These are phyloP conservation scores for Vidua macroura DNA, from an alignment of 2,113 vertebrate genomes.

Conservation along the genomic window DNA sequence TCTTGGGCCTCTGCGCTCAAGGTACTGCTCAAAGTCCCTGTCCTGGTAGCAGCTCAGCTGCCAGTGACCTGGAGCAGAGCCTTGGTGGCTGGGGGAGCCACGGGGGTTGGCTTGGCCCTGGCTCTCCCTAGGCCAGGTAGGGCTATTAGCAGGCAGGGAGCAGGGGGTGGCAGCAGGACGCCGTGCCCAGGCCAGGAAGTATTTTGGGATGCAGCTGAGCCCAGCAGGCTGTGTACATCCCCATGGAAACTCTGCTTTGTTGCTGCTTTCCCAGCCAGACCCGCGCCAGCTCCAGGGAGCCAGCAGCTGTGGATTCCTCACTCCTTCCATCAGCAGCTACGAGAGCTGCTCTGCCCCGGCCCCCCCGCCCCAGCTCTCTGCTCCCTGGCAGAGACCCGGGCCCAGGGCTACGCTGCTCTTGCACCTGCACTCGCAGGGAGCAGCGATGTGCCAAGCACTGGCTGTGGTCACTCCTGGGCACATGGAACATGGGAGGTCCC, in stretches of 20 bases:
- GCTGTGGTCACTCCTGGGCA: not conserved
- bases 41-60: not conserved
- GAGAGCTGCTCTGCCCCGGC: accelerated
- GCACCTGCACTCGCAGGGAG: not conserved
- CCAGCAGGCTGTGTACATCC: not conserved
- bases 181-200: not conserved
- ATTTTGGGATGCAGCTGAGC: not conserved
- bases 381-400: not conserved
- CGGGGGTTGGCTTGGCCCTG: not conserved
- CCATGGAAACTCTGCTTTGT: constrained; percentile 55
- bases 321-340: constrained; percentile 50
- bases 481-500: accelerated
- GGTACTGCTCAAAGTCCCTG: not conserved
- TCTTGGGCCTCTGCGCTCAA: not conserved
- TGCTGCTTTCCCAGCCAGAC: not conserved
- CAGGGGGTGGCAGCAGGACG: not conserved
- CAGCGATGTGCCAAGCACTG: accelerated
- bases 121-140: not conserved
- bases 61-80: not conserved
- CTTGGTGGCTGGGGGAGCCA: accelerated
- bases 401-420: accelerated
- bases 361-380: not conserved
- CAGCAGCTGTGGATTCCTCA: constrained; percentile 66
- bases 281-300: not conserved
- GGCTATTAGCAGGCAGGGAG: not conserved